Conservation (phyloP, 2,888 invertebrate species). For the Conomelus anceps region DNA sequence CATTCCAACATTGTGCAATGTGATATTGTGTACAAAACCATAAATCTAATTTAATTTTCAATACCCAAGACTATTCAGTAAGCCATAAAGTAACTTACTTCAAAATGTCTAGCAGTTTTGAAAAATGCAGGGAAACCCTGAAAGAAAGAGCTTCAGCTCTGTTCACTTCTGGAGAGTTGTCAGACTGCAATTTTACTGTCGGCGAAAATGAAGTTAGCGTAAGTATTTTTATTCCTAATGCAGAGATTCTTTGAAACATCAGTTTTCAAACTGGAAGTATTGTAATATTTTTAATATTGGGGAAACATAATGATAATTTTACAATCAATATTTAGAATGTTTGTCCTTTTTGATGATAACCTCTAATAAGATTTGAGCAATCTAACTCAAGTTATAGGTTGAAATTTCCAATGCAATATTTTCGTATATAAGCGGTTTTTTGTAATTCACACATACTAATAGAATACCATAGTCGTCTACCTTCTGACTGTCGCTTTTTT, state of each 20-base stretch:
- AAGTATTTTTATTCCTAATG: constrained; percentile 3
- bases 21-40: not conserved
- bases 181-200: constrained; percentile 75
- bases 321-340: not conserved
- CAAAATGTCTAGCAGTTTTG: constrained; percentile 55
- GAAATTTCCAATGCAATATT: no score
- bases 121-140: constrained; percentile 61
- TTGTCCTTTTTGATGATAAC: not conserved
- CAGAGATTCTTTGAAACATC: not conserved
- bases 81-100: not conserved
- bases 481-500: constrained; percentile 41
- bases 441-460: no score
- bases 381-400: no score
- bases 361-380: no score
- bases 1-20: not conserved
- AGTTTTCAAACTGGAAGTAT: constrained; percentile 1
- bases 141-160: constrained; percentile 67
- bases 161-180: constrained; percentile 72
- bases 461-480: no score
- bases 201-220: constrained; percentile 53
- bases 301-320: not conserved
- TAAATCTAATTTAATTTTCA: not conserved
- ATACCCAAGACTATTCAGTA: not conserved
- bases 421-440: no score
- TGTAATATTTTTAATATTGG: not conserved